A percentile compares a stretch with the other conserved stretches of the same genome.
Evolutionary conservation across 1,140 invertebrate genomes (phyloP).

Genomic region (Psilanteris sp.): DNA sequence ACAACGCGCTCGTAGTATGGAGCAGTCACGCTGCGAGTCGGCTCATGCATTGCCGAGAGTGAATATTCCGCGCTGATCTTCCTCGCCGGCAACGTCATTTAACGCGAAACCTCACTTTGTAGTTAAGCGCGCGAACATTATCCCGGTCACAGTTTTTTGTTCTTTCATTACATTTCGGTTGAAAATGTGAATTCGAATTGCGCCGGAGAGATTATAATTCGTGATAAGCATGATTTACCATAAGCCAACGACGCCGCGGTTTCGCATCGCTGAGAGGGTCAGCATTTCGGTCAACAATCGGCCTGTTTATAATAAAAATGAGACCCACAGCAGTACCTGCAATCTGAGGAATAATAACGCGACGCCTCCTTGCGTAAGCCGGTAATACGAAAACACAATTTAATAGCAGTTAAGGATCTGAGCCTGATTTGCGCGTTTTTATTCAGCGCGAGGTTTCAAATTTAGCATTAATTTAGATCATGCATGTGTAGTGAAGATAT

Average conservation of each 20-base stretch:
- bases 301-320: conserved; percentile 72
- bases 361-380: conserved; percentile 73
- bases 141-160: too few species aligned
- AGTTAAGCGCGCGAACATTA: too few species aligned
- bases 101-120: too few species aligned
- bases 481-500: too few species aligned
- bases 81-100: conserved; percentile 63
- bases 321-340: conserved; percentile 71
- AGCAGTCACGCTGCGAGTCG: conserved; percentile 47
- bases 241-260: conserved; percentile 77
- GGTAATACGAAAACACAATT: conserved; percentile 60
- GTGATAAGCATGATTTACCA: conserved; percentile 80
- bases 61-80: conserved; percentile 68
- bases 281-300: conserved; percentile 75
- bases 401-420: too few species aligned
- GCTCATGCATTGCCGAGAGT: conserved; percentile 28
- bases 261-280: conserved; percentile 77
- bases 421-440: too few species aligned
- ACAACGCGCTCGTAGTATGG: conserved; percentile 34
- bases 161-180: too few species aligned
- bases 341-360: conserved; percentile 68
- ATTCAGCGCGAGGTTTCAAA: too few species aligned
- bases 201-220: too few species aligned
- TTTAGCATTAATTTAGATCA: too few species aligned
- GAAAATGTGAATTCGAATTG: too few species aligned